Base-by-base conservation (phyloP, 2,888 invertebrate genomes). In the Tiphia femorata region DNA sequence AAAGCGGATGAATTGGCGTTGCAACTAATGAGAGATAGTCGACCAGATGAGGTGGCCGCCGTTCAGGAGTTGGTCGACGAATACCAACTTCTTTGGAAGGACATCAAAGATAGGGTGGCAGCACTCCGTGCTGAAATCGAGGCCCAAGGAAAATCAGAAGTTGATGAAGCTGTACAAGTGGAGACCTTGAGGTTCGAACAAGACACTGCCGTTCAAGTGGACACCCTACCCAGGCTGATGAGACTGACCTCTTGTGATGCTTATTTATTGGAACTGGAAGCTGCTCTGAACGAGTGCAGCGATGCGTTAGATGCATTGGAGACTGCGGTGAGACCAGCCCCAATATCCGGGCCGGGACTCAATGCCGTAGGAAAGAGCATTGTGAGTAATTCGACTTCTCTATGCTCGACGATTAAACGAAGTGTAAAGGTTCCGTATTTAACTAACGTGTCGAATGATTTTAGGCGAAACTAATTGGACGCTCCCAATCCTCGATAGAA, bases 401-500 rank as follows among this genome's bases (percentile, higher is more conserved):
- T n/a, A n/a, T n/a, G n/a, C n/a, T n/a, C n/a, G n/a, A n/a, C n/a
- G n/a, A n/a, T 12, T 33, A 7, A n/a, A 3, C 4, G 14, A 3
- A 4, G 33, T 33, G 12, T 33, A 33, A 3, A 3, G 33, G 1
- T 7, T 2, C 33, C n/a, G n/a, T n/a, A n/a, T n/a, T 10, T 3
- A 29, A 29, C 29, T 8, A 6, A 8, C 8, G 25, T 6, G 6
- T 25, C 7, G 2, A n/a, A 6, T 33, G 33, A 33, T 33, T 43
- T 3, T 67, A 86, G 85, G 90, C 92, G 47, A 93, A 91, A 83
- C 85, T 91, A 47, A 88, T 94, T 38, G 91, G 92, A 42, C 90
- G 90, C 68, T 93, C 94, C 62, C 91, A 92, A 73, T 93, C 94
- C 5, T 91, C 91, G 4, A 85, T 94, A 38, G 96, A 96, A 82